Percentiles rank a stretch among this genome's conserved stretches.
phyloP scores from a whole-genome alignment of 2,113 vertebrate genomes.

The Malurus alboscapulatus region DNA sequence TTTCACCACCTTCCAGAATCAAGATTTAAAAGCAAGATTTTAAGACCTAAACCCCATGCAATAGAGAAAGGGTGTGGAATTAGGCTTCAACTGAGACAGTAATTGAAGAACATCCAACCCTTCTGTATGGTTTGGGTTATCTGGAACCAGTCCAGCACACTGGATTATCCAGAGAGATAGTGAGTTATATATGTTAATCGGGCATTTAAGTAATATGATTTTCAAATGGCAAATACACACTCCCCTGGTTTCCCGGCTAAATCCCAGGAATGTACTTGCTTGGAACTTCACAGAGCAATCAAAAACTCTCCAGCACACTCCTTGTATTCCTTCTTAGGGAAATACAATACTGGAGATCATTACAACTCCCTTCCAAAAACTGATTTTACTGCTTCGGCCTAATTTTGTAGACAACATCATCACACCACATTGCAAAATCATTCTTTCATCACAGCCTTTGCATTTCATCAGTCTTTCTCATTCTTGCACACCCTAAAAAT shows the following conservation, averaged over 20 bases:
- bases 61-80: not conserved
- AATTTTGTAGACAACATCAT: not conserved
- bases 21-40: not conserved
- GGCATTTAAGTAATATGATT: not conserved
- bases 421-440: not conserved
- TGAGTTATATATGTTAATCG: not conserved
- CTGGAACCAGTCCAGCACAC: not conserved
- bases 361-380: not conserved
- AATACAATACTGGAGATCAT: not conserved
- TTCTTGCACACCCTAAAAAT: not conserved
- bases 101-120: not conserved
- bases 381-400: not conserved
- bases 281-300: not conserved
- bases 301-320: not conserved
- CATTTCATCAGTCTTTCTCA: not conserved
- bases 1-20: not conserved
- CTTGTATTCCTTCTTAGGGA: not conserved
- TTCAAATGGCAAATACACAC: not conserved
- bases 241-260: slow-evolving; percentile 33
- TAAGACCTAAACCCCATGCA: not conserved
- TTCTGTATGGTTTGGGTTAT: not conserved
- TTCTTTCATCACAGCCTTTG: not conserved
- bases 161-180: not conserved
- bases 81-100: not conserved
- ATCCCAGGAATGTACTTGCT: not conserved